Base-by-base conservation (phyloP, 2,797 vertebrate genomes). In the Sebastes jordani region DNA sequence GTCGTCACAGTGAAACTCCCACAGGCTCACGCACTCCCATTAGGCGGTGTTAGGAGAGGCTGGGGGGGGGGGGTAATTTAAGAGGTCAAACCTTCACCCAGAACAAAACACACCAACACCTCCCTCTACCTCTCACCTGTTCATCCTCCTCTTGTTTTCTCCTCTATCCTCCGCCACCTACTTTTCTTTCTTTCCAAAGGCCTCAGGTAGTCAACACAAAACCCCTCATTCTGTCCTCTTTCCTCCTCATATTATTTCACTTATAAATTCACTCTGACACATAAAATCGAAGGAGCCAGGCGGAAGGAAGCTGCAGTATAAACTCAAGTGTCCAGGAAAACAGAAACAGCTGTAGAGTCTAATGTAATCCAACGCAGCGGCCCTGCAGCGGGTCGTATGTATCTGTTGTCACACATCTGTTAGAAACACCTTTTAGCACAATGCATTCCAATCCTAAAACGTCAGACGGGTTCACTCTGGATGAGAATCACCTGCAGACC, bases 1-100 rank as follows among this genome's bases (percentile, higher is more conserved):
- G 89, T 83, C 78, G 30, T 58, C 84, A 83, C 76, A 66, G 63
- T 9, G 29, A 90, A 38, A 83, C 82, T 42, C 84, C 29, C 49
- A 68, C 67, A 83, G 9, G 4, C 60, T 0, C 71, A 9, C 32
- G 23, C 46, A 58, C 73, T 16, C 16, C 18, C 46, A 20, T 49
- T 13, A 49, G 46, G 46, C 18, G 2, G 46, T 49, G 16, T 49
- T 8, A 18, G 18, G 46, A 49, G 46, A 3, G 3, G 46, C 18
- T 49, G 18, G 46, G 36, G 30, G 7, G 7, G 30, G 7, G 30
- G 32, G 36, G 18, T 74, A 38, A 81, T 81, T 71, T 55, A 8
- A 11, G 82, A 71, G 86, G 85, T 81, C 81, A 84, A 76, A 52
- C 25, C 59, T 30, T 69, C 85, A 67, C 55, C 58, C 38, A 64